phyloP scores from a whole-genome alignment of 2,888 invertebrate species.

The Dysmachus trigonus region DNA sequence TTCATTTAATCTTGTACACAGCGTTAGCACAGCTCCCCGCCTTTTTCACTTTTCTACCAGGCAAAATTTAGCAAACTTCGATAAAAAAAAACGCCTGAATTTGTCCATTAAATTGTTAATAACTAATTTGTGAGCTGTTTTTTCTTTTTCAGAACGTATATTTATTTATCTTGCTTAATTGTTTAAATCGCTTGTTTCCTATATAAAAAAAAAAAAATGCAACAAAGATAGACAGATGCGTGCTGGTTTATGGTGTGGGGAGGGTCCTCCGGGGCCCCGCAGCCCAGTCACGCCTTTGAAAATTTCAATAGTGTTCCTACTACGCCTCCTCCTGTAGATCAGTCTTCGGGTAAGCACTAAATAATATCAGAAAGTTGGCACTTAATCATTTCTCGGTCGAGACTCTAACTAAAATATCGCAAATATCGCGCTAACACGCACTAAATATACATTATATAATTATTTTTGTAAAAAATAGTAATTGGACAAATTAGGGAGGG shows the following conservation, averaged over 20 bases:
- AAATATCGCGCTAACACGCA: background rate
- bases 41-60: background rate
- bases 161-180: background rate
- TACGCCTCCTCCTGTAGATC: conserved; percentile 1
- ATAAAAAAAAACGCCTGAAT: background rate
- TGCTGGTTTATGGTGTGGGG: background rate
- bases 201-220: background rate
- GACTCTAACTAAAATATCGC: background rate
- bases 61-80: background rate
- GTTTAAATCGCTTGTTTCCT: background rate
- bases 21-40: background rate
- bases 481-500: background rate
- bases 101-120: background rate
- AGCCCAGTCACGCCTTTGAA: background rate
- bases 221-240: background rate
- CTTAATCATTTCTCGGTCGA: background rate
- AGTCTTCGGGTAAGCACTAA: conserved; percentile 32
- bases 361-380: conserved; percentile 33
- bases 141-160: background rate
- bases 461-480: background rate
- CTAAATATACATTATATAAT: background rate
- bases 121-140: conserved; percentile 34
- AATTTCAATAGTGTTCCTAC: background rate
- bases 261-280: background rate
- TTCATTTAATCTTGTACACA: background rate